Evolutionary conservation across 1,140 invertebrate species (phyloP), one percentile per base, ranked within the genome.

Genomic region (Aphidius ervi): DNA sequence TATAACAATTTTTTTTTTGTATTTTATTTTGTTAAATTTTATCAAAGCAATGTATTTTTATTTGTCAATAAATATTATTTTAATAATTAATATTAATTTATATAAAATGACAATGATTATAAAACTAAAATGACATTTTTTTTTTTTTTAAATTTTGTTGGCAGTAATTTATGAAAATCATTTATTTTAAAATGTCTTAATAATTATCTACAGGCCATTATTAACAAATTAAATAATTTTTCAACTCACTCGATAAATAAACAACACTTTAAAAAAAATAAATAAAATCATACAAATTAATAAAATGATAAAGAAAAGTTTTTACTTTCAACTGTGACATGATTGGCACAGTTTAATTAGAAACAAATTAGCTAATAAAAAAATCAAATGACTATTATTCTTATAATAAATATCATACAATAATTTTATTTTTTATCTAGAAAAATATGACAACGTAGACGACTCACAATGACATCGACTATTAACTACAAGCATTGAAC

Each of bases 401-500:
- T 9, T 46, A 6, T 56, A 41, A 56, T 9, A 16, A 39, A 23
- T 46, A 56, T 48, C 48, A n/a, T 58, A 58, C 45, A 20, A 43
- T 43, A 6, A 41, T 49, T 47, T 63, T 45, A 50, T 56, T 52
- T 63, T 61, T 58, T 65, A 65, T 48, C 63, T 65, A 65, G 59
- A 65, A 65, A 65, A 65, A 65, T 65, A 65, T 61, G 53, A 42
- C 23, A 65, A 62, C 60, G 63, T 62, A 65, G 63, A 65, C 63
- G 63, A 65, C 55, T 70, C 58, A 68, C 67, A 69, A 58, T 70
- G 68, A 74, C 68, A 72, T 70, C 69, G 67, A 74, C 66, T 67
- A 74, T 67, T 59, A 68, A 69, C 70, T 74, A 74, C 58, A 57
- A 31, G 56, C 55, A 62, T 72, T 69, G 71, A 74, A 71, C 70